Conservation (phyloP, 2,888 invertebrate species). For the Diaphora mendica region DNA sequence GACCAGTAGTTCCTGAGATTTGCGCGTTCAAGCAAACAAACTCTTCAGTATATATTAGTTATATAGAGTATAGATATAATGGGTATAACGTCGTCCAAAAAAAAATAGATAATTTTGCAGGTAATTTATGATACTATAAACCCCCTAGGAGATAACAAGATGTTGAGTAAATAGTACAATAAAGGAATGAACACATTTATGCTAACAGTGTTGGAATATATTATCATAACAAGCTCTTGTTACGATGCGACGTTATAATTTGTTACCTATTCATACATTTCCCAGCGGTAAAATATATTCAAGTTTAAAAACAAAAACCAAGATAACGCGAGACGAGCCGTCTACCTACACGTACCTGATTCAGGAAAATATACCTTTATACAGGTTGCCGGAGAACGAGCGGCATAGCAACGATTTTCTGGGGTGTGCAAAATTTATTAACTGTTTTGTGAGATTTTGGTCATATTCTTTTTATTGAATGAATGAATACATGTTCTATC, state of each 20-base stretch:
- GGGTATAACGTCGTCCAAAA: neutral
- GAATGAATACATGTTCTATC: neutral
- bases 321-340: neutral
- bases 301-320: neutral
- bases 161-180: neutral
- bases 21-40: too few species aligned
- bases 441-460: neutral
- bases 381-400: neutral
- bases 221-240: neutral
- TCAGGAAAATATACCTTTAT: constrained; percentile 1
- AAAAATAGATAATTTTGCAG: neutral
- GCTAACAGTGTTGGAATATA: neutral
- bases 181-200: neutral
- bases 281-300: constrained; percentile 5
- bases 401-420: neutral
- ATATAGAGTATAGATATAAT: neutral
- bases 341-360: neutral
- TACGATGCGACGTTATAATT: neutral
- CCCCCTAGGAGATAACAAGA: neutral
- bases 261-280: constrained; percentile 3
- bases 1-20: too few species aligned
- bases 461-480: neutral
- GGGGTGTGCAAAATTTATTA: neutral
- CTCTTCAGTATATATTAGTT: too few species aligned
- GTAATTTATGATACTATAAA: neutral